Base-by-base conservation (phyloP, 2,797 vertebrate genomes). In the Leptodon cayanensis region DNA sequence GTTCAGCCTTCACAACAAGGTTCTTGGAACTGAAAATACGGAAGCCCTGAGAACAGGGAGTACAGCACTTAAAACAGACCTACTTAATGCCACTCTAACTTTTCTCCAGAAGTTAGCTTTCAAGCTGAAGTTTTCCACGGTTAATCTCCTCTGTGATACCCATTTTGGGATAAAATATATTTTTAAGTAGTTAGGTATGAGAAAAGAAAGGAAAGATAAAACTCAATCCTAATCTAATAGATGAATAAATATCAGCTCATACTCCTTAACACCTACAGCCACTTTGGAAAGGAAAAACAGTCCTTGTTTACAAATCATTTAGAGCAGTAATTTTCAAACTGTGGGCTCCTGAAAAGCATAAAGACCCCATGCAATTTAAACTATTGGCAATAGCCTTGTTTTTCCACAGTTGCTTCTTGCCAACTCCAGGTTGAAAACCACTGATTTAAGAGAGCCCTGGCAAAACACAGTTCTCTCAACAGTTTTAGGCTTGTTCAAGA, bases 361-460 rank as follows among this genome's bases (percentile, higher is more conserved):
- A 91, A 94, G 88, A 63, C 57, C 61, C 52, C 67, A 89, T 37
- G 8, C 72, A 96, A 87, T 35, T 91, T 77, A 59, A 91, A 71
- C 67, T 69, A 77, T 4, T 93, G 82, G 84, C 91, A 96, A 78
- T 33, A 87, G 82, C 10, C 44, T 78, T 89, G 82, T 67, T 93
- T 92, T 93, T 83, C 81, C 44, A 70, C 70, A 61, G 49, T 15
- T 70, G 55, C 55, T 92, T 87, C 63, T 91, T 85, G 87, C 67
- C 78, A 94, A 16, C 47, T 96, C 49, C 57, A 89, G 84, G 73
- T 37, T 87, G 74, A 89, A 89, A 96, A 71, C 31, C 47, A 85
- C 28, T 11, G 31, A 77, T 87, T 87, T 80, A 77, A 96, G 59
- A 85, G 52, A 63, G 42, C 11, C 58, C 78, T 87, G 46, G 86